Conservation (phyloP, 2,888 invertebrate species). For the Stenurella melanura region DNA sequence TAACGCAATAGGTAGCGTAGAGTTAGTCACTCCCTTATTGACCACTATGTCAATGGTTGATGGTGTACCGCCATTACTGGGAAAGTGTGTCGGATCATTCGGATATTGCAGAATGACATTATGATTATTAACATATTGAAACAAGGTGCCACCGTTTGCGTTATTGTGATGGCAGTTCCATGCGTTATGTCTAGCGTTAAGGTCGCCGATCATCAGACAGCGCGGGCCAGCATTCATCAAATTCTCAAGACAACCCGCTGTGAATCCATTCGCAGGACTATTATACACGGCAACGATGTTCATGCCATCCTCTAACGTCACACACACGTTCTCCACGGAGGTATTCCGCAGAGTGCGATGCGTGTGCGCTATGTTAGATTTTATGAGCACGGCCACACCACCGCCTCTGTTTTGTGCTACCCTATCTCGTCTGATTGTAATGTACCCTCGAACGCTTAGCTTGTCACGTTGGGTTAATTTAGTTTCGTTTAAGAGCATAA, state of each 20-base stretch:
- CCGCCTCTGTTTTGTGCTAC: neutral
- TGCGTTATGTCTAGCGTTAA: no score
- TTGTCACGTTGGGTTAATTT: neutral
- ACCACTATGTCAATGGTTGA: no score
- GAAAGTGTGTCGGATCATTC: neutral
- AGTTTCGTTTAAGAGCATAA: neutral
- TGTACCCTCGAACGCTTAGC: neutral
- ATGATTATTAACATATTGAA: no score
- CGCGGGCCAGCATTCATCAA: no score
- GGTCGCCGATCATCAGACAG: no score
- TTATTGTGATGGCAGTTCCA: no score
- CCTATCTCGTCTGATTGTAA: neutral
- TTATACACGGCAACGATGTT: neutral
- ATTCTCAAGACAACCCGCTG: no score
- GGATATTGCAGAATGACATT: neutral
- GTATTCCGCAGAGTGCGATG: neutral
- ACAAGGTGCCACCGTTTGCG: no score
- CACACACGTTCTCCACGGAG: neutral
- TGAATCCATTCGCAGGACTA: neutral
- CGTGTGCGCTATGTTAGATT: neutral
- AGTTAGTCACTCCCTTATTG: neutral
- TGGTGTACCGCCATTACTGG: neutral
- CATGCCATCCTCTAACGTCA: neutral
- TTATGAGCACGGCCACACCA: neutral
- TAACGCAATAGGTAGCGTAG: neutral